phyloP scores from a whole-genome alignment of 2,113 vertebrate species.

The Heliornis fulica region DNA sequence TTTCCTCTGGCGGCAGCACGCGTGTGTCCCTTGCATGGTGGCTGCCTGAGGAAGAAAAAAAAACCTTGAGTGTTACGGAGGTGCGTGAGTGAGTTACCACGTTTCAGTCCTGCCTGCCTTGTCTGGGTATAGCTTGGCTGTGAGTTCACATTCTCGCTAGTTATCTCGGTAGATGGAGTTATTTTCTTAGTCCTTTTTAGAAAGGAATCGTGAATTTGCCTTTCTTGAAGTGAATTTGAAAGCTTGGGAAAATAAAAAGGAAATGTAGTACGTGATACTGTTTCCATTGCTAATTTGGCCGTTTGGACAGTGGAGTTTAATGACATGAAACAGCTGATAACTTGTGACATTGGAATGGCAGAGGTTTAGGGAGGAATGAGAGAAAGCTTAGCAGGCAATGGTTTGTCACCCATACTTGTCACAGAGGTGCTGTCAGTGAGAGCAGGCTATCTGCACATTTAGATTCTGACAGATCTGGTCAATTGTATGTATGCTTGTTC shows the following conservation, averaged over 20 bases:
- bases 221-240: neutral
- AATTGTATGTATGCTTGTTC: neutral
- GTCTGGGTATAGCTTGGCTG: neutral
- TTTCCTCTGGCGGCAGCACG: neutral
- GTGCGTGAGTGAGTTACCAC: neutral
- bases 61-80: neutral
- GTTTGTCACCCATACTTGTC: neutral
- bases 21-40: rapidly evolving
- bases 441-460: neutral
- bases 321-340: neutral
- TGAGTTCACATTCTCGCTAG: rapidly evolving
- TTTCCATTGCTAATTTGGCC: neutral
- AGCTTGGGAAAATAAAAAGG: neutral
- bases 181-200: neutral
- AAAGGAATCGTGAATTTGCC: neutral
- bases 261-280: rapidly evolving
- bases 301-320: neutral
- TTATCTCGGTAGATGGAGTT: rapidly evolving
- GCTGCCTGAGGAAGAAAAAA: neutral
- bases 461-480: neutral
- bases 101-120: neutral
- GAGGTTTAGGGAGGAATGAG: neutral
- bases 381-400: neutral
- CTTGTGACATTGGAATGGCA: neutral
- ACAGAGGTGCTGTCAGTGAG: neutral